Base-by-base conservation (phyloP, 2,113 vertebrate genomes). In the Colistium nudipinnis region DNA sequence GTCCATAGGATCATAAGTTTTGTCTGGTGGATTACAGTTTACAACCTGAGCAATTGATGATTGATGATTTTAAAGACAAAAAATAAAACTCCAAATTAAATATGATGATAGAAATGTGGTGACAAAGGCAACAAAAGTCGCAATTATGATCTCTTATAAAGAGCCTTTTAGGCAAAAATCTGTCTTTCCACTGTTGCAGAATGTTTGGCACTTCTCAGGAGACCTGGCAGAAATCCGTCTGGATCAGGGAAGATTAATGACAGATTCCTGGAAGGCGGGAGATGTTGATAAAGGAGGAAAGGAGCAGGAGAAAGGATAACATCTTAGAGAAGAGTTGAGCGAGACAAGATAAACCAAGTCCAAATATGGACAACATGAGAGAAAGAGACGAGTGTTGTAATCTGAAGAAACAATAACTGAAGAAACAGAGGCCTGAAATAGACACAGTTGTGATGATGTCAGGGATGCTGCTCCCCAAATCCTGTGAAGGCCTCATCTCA, bases 281-380 rank as follows among this genome's bases (percentile, higher is more conserved):
- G 67, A 75, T 39, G 25, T 66, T 47, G 33, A 62, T 55, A 17
- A n/a, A 22, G 39, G 60, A 54, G 36, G 10, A 16, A 22, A 44
- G 19, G 24, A 52, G 25, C 3, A 55, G 51, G 51, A 56, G 33
- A 48, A 31, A 56, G 38, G 9, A 71, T 60, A 51, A 49, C 20
- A 65, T 54, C 39, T 49, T 2, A 10, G 14, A 70, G 56, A 73
- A 16, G 59, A 76, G 47, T 22, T 0, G 16, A 60, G 49, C 64
- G 54, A 54, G 70, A 80, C 49, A 54, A 75, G 45, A 87, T 65
- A 72, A 70, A 74, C 36, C 7, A 57, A 68, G 63, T 48, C 86
- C 87, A 76, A 84, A 89, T 82, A 86, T 70, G 85, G 86, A 66
- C 57, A 80, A 12, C 3, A n/a, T 45, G 41, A 6, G 56, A 57